Evolutionary conservation across 2,797 vertebrate genomes (phyloP).

Genomic region (Gymnoscopelus braueri): DNA sequence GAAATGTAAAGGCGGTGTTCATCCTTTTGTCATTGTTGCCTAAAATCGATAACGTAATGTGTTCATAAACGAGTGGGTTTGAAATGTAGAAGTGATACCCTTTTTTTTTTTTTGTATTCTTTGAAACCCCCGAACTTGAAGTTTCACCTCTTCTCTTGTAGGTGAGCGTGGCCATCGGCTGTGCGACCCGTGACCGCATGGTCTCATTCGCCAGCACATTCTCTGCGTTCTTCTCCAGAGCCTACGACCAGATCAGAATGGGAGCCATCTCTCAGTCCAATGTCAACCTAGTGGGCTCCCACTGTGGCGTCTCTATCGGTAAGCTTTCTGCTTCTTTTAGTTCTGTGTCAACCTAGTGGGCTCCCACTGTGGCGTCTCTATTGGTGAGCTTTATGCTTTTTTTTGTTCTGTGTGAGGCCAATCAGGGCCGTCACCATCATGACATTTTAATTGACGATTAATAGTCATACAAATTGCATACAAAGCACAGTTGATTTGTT

Average conservation of each 20-base stretch:
- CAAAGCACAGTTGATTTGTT: too few species aligned
- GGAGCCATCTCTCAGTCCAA: constrained; percentile 86
- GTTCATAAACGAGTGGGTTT: not conserved
- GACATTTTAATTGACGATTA: too few species aligned
- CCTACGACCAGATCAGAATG: constrained; percentile 90
- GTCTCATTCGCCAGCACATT: constrained; percentile 89
- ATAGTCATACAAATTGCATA: too few species aligned
- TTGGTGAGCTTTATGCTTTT: constrained; percentile 76
- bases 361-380: constrained; percentile 89
- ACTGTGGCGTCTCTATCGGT: constrained; percentile 90
- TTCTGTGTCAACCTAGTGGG: constrained; percentile 84
- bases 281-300: constrained; percentile 89
- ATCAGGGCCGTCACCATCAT: too few species aligned
- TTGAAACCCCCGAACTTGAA: not conserved
- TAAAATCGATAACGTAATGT: too few species aligned
- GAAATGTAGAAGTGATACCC: not conserved
- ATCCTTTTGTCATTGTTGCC: too few species aligned
- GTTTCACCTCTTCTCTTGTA: constrained; percentile 47
- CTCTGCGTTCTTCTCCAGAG: constrained; percentile 85
- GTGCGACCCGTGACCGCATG: constrained; percentile 81
- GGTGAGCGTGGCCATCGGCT: constrained; percentile 90
- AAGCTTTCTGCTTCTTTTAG: constrained; percentile 41
- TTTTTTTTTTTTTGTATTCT: too few species aligned
- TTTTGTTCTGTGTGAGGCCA: constrained; percentile 40
- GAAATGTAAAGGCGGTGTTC: too few species aligned